A percentile compares a stretch with the other conserved stretches of the same genome.
These are phyloP conservation scores for Oasisia sp. DNA, from an alignment of 2,888 invertebrate species.

Conservation along the genomic window DNA sequence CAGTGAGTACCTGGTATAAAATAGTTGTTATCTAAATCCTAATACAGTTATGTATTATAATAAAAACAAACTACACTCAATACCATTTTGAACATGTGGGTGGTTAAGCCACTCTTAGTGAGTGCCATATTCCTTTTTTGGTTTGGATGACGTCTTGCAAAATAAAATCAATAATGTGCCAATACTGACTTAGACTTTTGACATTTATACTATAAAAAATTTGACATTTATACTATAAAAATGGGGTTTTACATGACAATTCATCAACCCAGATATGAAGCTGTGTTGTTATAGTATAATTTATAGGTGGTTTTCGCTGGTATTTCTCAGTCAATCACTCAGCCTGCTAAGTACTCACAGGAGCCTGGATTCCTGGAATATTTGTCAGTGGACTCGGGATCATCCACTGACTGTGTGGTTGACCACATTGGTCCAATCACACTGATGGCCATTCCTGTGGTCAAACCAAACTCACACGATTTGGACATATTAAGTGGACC, in stretches of 20 bases:
- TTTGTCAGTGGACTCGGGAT: neutral
- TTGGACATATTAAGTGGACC: constrained; percentile 17
- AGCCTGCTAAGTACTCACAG: neutral
- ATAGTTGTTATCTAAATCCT: no score
- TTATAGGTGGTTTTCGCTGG: neutral
- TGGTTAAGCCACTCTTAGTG: no score
- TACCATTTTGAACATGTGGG: no score
- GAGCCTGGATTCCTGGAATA: neutral
- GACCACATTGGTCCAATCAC: neutral
- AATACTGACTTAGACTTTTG: neutral
- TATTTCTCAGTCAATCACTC: neutral
- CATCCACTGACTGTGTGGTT: neutral
- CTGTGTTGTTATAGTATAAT: neutral
- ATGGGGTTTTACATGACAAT: neutral
- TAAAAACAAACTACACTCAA: no score
- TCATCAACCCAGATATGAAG: neutral
- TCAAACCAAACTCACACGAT: neutral
- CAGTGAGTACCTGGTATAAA: no score
- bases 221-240: neutral
- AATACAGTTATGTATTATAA: no score
- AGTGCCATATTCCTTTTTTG: no score
- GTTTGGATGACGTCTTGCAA: neutral
- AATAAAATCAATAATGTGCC: neutral
- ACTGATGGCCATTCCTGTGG: neutral
- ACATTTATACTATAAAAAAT: neutral